phyloP scores from a whole-genome alignment of 2,888 invertebrate genomes.

The Xanthorhoe spadicearia region DNA sequence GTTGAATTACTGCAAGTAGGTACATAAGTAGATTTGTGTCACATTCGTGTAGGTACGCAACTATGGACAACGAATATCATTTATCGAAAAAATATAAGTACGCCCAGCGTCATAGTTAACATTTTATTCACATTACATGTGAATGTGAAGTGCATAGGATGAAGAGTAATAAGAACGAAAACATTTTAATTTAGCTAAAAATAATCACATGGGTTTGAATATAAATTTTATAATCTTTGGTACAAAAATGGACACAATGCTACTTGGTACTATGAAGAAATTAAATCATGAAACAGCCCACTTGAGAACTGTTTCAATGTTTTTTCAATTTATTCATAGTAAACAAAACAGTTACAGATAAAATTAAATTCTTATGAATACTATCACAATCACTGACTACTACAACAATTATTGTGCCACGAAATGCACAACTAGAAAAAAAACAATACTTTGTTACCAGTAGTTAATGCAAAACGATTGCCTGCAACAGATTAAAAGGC shows the following conservation, averaged over 20 bases:
- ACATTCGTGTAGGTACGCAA: no score
- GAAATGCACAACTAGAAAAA: conserved; percentile 12
- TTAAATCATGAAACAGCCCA: not conserved
- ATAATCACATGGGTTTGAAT: conserved; percentile 7
- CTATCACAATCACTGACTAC: conserved; percentile 53
- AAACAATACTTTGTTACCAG: not conserved
- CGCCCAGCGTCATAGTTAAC: no score
- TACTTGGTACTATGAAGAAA: conserved; percentile 7
- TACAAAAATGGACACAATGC: conserved; percentile 17
- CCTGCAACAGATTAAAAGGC: conserved; percentile 6
- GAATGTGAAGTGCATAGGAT: no score
- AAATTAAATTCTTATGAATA: conserved; percentile 33
- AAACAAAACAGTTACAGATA: not conserved
- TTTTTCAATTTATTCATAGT: not conserved
- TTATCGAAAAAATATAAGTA: no score
- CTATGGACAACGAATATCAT: no score
- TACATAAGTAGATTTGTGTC: no score
- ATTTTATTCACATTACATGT: no score
- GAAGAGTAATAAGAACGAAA: not conserved
- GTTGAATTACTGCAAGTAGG: not conserved
- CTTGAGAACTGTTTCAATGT: not conserved
- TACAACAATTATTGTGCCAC: conserved; percentile 40
- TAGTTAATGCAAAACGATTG: not conserved
- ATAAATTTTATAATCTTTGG: conserved; percentile 38
- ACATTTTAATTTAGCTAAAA: not conserved